Base-by-base conservation (phyloP, 1,140 invertebrate species). In the Homalodisca vitripennis region DNA sequence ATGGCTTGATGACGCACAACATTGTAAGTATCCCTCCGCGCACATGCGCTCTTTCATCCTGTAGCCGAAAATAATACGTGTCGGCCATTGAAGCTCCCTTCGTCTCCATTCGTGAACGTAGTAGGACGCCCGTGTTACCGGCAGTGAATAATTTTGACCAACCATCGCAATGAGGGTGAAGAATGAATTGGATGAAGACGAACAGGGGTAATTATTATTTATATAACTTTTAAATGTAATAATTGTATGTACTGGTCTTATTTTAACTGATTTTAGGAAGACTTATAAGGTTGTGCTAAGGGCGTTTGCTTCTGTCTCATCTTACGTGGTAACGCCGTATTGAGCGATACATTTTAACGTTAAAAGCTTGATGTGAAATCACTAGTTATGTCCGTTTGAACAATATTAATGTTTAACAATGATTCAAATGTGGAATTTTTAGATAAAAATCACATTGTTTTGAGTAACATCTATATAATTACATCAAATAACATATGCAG, bases 131-230 rank as follows among this genome's bases (percentile, higher is more conserved):
- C 65, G 17, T 29, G 27, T 67, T 34, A 53, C 65, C 65, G 65
- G 65, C 65, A 53, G 26, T 48, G 14, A 22, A 10, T 67, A 30
- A 47, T 30, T 53, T 67, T 67, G 17, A 27, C 29, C 27, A 22
- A 34, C 34, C 24, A 13, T n/a, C 29, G 60, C 24, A 30, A 68
- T 68, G 67, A 55, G 67, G 47, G 67, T 68, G 3, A 68, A 68
- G 34, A 68, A 57, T 27, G 67, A 68, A 17, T 26, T 68, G 31
- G 67, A 68, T 62, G 67, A 68, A 57, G 67, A 68, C 29, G 67
- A 68, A 47, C 53, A 68, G 47, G 67, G 67, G 67, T 68, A 55
- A 60, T 51, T 20, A n/a, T n/a, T n/a, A n/a, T n/a, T n/a, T n/a
- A n/a, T n/a, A n/a, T n/a, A n/a, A n/a, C n/a, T n/a, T n/a, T n/a